phyloP scores from a whole-genome alignment of 2,113 vertebrate species.

The Rallus limicola region DNA sequence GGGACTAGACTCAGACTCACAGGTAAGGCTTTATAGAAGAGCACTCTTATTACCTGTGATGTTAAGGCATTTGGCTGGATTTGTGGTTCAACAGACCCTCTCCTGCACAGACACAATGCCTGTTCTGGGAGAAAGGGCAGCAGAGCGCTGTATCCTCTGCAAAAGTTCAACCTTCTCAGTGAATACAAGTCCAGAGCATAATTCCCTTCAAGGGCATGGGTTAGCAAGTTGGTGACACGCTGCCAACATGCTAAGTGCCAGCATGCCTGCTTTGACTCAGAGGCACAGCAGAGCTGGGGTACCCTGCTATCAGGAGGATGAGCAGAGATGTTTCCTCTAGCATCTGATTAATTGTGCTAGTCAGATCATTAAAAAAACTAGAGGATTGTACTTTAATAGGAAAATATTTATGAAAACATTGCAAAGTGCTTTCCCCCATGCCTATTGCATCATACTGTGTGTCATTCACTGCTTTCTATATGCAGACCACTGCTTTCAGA shows the following conservation, averaged over 20 bases:
- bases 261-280: not conserved
- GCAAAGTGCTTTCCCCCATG: not conserved
- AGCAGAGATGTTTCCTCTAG: not conserved
- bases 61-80: not conserved
- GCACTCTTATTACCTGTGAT: not conserved
- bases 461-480: not conserved
- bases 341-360: not conserved
- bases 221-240: not conserved
- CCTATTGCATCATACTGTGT: not conserved
- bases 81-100: not conserved
- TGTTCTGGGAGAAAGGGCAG: not conserved
- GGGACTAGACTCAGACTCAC: not conserved
- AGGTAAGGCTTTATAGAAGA: not conserved
- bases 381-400: not conserved
- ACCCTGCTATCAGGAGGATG: not conserved
- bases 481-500: not conserved
- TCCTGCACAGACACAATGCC: not conserved
- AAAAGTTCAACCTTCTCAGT: not conserved
- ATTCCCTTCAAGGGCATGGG: not conserved
- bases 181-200: not conserved
- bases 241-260: not conserved
- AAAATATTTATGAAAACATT: not conserved
- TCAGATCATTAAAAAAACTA: not conserved
- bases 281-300: not conserved
- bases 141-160: not conserved